Evolutionary conservation across 2,797 vertebrate species (phyloP).

Genomic region (Macroramphosus scolopax): DNA sequence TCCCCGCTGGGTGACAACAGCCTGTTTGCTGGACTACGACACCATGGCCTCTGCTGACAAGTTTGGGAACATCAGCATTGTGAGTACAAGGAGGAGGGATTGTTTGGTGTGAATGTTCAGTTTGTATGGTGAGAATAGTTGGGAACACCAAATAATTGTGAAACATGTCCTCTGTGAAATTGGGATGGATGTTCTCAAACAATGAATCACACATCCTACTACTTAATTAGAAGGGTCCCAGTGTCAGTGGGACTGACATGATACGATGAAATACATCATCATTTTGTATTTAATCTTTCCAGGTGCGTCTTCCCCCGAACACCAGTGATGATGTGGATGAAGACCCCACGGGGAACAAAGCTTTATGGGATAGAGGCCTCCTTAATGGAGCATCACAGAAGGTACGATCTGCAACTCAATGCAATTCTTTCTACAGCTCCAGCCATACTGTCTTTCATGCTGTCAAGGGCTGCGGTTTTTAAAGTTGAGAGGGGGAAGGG

Average conservation of each 20-base stretch:
- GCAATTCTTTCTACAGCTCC: too few species aligned
- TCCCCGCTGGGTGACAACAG: constrained; percentile 96
- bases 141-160: too few species aligned
- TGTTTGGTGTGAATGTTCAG: background rate
- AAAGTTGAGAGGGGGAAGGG: too few species aligned
- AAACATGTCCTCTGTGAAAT: too few species aligned
- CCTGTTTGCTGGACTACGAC: constrained; percentile 93
- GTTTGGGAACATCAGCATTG: constrained; percentile 97
- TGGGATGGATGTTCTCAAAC: too few species aligned
- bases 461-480: too few species aligned
- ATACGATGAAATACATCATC: background rate
- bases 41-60: constrained; percentile 98
- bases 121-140: background rate
- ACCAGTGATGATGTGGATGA: constrained; percentile 98
- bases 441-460: too few species aligned
- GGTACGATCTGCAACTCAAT: constrained; percentile 69
- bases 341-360: constrained; percentile 98
- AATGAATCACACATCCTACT: too few species aligned
- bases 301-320: constrained; percentile 96
- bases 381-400: constrained; percentile 98
- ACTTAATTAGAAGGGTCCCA: too few species aligned
- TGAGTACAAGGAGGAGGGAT: constrained; percentile 73
- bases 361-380: constrained; percentile 96
- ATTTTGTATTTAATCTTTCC: background rate
- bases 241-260: background rate